Evolutionary conservation across 2,113 vertebrate genomes (phyloP).

Genomic region (Alexandromys fortis): DNA sequence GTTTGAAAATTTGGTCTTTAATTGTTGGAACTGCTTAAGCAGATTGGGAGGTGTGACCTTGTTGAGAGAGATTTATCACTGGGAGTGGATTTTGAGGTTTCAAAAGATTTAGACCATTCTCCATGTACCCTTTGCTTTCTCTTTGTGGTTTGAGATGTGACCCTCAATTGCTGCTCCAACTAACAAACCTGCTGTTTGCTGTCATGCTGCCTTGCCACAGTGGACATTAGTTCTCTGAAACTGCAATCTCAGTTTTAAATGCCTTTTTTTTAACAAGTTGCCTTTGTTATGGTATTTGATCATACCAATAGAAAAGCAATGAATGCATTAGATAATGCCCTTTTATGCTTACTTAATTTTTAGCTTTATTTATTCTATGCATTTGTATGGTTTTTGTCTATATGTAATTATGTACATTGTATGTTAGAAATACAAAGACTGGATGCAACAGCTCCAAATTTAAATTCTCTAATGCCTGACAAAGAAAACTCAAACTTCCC

Average conservation of each 20-base stretch:
- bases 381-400: background rate
- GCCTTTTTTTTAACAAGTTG: background rate
- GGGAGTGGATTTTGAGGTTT: background rate
- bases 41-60: no score
- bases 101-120: background rate
- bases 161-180: background rate
- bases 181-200: background rate
- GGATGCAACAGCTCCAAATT: background rate
- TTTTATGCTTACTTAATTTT: background rate
- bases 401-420: background rate
- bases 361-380: background rate
- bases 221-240: background rate
- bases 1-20: background rate
- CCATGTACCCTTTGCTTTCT: background rate
- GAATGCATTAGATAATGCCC: background rate
- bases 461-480: background rate
- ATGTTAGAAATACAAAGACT: background rate
- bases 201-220: background rate
- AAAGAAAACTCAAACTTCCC: background rate
- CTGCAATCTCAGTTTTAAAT: background rate
- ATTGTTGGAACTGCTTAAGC: background rate
- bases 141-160: background rate
- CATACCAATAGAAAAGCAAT: background rate
- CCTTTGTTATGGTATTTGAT: background rate
- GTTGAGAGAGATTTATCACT: background rate